These are phyloP conservation scores for Galago senegalensis DNA, from an alignment of 2,797 vertebrate species.

Conservation along the genomic window DNA sequence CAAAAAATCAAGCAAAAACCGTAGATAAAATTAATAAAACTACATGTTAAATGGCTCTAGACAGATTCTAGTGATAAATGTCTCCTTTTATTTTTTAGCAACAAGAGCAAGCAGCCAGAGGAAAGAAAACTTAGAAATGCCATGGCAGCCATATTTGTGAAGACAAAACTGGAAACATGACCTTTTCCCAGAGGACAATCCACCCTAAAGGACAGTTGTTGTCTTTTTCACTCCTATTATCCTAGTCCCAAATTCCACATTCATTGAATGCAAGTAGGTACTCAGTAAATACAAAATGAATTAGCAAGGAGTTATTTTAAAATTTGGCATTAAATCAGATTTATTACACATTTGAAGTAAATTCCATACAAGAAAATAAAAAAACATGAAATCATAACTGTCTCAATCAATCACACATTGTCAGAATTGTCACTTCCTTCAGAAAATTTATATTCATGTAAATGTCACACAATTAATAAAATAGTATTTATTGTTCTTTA, in stretches of 20 bases:
- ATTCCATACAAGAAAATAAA: background rate
- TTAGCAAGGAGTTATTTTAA: background rate
- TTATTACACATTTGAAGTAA: background rate
- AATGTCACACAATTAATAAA: background rate
- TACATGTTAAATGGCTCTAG: background rate
- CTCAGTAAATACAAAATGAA: background rate
- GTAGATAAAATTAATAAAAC: slow-evolving; percentile 7
- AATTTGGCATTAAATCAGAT: background rate
- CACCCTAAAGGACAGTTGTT: background rate
- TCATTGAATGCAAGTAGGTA: background rate
- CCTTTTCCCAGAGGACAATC: background rate
- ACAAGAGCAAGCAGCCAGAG: background rate
- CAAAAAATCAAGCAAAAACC: background rate
- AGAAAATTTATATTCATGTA: background rate
- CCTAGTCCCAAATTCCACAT: background rate
- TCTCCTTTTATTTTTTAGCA: background rate
- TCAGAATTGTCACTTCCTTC: background rate
- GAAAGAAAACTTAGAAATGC: background rate
- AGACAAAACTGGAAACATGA: background rate
- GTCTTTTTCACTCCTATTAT: background rate
- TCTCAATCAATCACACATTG: background rate
- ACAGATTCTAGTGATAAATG: background rate
- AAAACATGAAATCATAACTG: background rate
- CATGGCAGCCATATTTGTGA: background rate
- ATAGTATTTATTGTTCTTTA: background rate